Evolutionary conservation across 2,113 vertebrate genomes (phyloP), one percentile per base, ranked within the genome.

Genomic region (Odontophorus gujanensis): DNA sequence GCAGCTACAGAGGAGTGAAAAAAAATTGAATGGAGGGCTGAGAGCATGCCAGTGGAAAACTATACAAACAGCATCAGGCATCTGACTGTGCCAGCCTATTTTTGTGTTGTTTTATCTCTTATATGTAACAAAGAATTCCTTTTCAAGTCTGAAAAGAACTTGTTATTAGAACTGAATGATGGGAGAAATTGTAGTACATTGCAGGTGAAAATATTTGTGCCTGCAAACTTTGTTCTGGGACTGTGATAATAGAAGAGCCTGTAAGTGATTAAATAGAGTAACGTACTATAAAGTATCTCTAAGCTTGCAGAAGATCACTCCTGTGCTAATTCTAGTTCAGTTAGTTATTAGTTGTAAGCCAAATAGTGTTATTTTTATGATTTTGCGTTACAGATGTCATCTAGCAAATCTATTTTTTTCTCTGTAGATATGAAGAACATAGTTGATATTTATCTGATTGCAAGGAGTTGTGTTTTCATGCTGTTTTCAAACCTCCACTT

Each of bases 351-450:
- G n/a, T 88, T 91, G 47, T 48, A 77, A 95, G 25, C 51, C 71
- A 21, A 42, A 90, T 53, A 67, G 2, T 43, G 36, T 94, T 92
- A 25, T 76, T 95, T 94, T 96, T 87, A 80, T 72, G 14, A 74
- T 85, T 96, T 94, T 90, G 68, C 66, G 48, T 91, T 91, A 78
- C 75, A 81, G 68, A 81, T 9, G 28, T 90, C n/a, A 65, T 68
- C 65, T 63, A 72, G 61, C 21, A 95, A 77, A 78, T 79, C 1
- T 47, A 26, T 65, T 81, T 66, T 81, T 67, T 81, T 53, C 76
- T 89, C 86, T 71, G 30, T 85, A 94, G n/a, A 36, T 80, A 20
- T 80, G 81, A 87, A n/a, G 4, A 92, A 95, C 97, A 91, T 89
- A 91, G 45, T 63, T 78, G 36, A 32, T 90, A 67, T 81, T 89